Evolutionary conservation across 1,140 invertebrate genomes (phyloP).

Genomic region (Schlechtendalia chinensis): DNA sequence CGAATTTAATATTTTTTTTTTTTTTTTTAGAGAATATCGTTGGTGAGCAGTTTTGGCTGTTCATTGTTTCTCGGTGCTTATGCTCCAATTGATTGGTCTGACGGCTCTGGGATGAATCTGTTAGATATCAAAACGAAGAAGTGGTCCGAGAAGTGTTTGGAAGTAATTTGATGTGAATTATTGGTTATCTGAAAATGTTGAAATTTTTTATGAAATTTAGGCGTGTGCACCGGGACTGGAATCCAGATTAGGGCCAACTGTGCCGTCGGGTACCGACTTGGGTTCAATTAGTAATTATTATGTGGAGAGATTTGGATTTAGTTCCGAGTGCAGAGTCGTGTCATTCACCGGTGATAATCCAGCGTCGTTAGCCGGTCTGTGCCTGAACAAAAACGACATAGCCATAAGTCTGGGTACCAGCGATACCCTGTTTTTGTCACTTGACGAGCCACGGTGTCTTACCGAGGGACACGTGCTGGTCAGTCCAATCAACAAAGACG

Average conservation of each 20-base stretch:
- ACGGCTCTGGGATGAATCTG: constrained; percentile 96
- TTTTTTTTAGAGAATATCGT: constrained; percentile 75
- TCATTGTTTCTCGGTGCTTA: constrained; percentile 86
- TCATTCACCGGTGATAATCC: constrained; percentile 95
- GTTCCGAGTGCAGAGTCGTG: constrained; percentile 73
- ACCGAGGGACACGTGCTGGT: constrained; percentile 81
- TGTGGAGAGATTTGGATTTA: constrained; percentile 76
- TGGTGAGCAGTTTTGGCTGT: constrained; percentile 89
- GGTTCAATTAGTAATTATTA: constrained; percentile 66
- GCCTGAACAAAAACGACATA: constrained; percentile 75
- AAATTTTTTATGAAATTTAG: constrained; percentile 40
- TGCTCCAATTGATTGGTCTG: constrained; percentile 86
- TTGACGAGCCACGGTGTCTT: constrained; percentile 66
- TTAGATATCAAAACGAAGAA: constrained; percentile 77
- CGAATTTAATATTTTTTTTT: constrained; percentile 9
- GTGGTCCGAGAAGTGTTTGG: constrained; percentile 75
- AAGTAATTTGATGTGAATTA: constrained; percentile 59
- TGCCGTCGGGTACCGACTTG: constrained; percentile 67
- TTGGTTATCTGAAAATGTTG: neutral
- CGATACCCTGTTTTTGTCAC: constrained; percentile 84
- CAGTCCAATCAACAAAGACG: constrained; percentile 73
- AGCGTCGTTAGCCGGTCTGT: constrained; percentile 77
- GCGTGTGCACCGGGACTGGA: constrained; percentile 65
- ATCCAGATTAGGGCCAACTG: constrained; percentile 69
- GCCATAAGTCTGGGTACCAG: constrained; percentile 89